Conservation (phyloP, 2,113 vertebrate genomes). For the Notechis scutatus region DNA sequence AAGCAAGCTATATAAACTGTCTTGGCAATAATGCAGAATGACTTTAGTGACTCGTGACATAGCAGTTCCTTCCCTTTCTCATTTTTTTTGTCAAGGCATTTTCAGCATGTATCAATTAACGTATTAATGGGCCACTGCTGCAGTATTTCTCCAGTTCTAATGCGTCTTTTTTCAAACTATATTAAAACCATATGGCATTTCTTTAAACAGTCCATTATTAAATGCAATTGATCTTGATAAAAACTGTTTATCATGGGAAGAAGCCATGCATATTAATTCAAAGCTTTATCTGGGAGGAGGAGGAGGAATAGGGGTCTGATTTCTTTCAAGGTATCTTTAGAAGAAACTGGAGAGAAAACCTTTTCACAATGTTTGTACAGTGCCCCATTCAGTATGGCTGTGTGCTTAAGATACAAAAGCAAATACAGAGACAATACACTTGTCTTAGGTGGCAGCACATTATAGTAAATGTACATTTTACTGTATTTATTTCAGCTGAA, state of each 20-base stretch:
- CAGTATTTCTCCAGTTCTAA: conserved; percentile 25
- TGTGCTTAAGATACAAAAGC: neutral
- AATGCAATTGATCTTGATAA: conserved; percentile 51
- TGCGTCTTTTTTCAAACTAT: conserved; percentile 38
- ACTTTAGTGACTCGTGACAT: conserved; percentile 15
- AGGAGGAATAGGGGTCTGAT: neutral
- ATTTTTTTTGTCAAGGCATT: conserved; percentile 1
- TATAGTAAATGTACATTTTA: neutral
- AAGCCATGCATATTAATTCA: conserved; percentile 47
- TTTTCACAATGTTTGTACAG: neutral
- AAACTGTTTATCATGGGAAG: conserved; percentile 48
- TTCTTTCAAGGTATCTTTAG: neutral
- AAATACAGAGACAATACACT: neutral
- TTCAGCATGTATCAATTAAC: neutral
- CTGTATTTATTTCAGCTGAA: neutral
- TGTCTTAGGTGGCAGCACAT: neutral
- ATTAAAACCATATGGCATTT: conserved; percentile 46
- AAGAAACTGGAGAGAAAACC: neutral
- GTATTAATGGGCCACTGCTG: conserved; percentile 18
- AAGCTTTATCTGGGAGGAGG: neutral
- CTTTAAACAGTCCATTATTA: conserved; percentile 52
- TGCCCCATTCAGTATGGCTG: neutral
- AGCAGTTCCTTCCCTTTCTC: neutral
- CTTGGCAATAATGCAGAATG: neutral
- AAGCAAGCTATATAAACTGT: neutral